A percentile compares a stretch with the other conserved stretches of the same genome.
These are phyloP conservation scores for Pyrrhura leucotis DNA, from an alignment of 2,797 vertebrate species.

Conservation along the genomic window DNA sequence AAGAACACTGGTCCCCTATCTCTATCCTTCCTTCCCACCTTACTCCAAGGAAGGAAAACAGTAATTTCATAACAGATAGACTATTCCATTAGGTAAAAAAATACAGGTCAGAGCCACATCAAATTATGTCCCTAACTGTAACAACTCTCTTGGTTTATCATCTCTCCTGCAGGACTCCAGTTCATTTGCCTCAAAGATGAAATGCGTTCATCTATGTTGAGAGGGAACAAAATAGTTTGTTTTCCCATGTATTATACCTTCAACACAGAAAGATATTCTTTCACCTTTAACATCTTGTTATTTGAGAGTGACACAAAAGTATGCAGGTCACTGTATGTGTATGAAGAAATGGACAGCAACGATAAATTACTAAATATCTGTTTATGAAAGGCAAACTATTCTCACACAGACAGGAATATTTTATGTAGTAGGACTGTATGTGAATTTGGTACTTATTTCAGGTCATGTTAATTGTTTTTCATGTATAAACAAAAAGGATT, in stretches of 20 bases:
- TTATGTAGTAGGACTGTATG: background rate
- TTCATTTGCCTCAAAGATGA: background rate
- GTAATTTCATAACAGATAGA: background rate
- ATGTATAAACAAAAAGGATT: background rate
- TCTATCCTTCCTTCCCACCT: background rate
- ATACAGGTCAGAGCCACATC: background rate
- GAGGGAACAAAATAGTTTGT: background rate
- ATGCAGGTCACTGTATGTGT: background rate
- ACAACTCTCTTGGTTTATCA: background rate
- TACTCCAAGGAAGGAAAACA: background rate
- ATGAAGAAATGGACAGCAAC: background rate
- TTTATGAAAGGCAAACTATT: background rate
- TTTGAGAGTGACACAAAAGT: background rate
- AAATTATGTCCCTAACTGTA: background rate
- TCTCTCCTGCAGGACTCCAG: background rate
- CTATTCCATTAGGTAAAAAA: background rate
- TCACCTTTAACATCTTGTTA: background rate
- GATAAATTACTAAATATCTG: background rate
- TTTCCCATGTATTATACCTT: background rate
- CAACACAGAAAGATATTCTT: background rate
- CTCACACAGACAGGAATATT: background rate
- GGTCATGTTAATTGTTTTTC: background rate
- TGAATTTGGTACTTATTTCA: background rate
- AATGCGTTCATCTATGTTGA: background rate
- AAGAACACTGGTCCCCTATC: background rate